Evolutionary conservation across 2,797 vertebrate species (phyloP).

Genomic region (Diceros bicornis): DNA sequence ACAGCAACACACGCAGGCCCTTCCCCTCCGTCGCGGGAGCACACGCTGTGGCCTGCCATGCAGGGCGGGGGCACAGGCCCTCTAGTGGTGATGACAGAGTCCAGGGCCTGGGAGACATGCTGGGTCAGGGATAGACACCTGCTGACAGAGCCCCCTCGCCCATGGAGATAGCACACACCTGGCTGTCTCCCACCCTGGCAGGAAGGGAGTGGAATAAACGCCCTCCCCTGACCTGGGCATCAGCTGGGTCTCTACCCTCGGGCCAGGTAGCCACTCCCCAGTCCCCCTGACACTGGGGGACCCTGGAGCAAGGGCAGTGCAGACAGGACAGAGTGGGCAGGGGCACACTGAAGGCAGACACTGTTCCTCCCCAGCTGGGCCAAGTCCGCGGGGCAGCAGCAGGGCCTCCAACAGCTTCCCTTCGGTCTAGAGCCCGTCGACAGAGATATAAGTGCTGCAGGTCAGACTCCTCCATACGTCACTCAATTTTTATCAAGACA

Average conservation of each 20-base stretch:
- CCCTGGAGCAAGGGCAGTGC: not conserved
- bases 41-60: fast-evolving
- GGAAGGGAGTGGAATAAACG: not conserved
- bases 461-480: slow-evolving; percentile 52
- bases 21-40: not conserved
- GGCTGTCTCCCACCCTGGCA: not conserved
- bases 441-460: slow-evolving; percentile 61
- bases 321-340: not conserved
- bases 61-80: not conserved
- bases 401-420: not conserved
- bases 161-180: not conserved
- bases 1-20: fast-evolving
- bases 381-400: not conserved
- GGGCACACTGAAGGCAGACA: not conserved
- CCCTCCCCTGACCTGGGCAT: not conserved
- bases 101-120: not conserved
- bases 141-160: not conserved
- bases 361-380: not conserved
- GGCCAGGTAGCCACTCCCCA: not conserved
- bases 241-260: not conserved
- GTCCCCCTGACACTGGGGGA: not conserved
- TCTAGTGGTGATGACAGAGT: not conserved
- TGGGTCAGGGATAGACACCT: not conserved
- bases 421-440: not conserved
- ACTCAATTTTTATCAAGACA: slow-evolving; percentile 83